These are phyloP conservation scores for Calcarius lapponicus DNA, from an alignment of 2,797 vertebrate genomes.

Conservation along the genomic window DNA sequence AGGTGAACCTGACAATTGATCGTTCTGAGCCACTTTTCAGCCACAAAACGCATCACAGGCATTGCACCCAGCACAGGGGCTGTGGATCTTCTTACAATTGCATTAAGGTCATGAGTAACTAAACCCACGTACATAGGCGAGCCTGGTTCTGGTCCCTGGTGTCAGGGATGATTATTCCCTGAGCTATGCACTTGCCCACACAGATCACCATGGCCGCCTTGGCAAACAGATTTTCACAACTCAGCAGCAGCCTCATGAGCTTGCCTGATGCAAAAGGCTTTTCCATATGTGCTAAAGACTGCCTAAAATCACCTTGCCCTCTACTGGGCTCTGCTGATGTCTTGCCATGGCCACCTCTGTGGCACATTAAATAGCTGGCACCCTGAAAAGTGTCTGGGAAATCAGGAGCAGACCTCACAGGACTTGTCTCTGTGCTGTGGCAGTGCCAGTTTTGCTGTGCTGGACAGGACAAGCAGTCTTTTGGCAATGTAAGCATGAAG, in stretches of 20 bases:
- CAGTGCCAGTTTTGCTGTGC: background rate
- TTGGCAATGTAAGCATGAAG: background rate
- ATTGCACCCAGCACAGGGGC: fast-evolving
- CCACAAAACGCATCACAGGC: background rate
- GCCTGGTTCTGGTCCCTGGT: background rate
- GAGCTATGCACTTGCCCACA: fast-evolving
- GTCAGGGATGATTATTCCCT: fast-evolving
- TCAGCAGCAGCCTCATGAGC: fast-evolving
- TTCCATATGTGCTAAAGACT: background rate
- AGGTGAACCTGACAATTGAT: background rate
- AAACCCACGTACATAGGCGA: fast-evolving
- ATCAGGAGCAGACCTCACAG: background rate
- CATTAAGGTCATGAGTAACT: background rate
- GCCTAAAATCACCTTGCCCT: background rate
- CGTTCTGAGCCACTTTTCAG: background rate
- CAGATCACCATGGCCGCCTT: background rate
- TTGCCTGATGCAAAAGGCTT: background rate
- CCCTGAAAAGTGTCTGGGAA: background rate
- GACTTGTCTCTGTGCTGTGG: background rate
- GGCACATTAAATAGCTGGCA: background rate
- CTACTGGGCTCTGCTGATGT: background rate
- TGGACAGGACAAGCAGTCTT: background rate
- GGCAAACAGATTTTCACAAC: background rate
- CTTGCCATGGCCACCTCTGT: background rate
- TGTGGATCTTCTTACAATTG: too few species aligned